phyloP scores from a whole-genome alignment of 1,140 invertebrate genomes.

The Papilio glaucus region DNA sequence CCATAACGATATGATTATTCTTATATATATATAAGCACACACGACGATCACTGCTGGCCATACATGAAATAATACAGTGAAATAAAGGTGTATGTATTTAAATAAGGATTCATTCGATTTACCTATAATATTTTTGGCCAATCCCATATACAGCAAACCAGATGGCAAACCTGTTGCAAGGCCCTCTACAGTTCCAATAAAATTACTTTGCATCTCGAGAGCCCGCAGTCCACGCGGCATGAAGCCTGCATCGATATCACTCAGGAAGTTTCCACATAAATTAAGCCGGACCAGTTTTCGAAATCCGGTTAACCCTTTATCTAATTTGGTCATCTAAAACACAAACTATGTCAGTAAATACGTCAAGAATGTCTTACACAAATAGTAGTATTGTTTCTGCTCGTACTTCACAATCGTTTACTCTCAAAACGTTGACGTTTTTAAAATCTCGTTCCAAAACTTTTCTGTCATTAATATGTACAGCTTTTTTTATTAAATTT shows the following conservation, averaged over 20 bases:
- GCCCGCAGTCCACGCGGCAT: constrained; percentile 56
- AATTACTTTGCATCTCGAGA: constrained; percentile 70
- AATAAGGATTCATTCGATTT: constrained; percentile 33
- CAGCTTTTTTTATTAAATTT: constrained; percentile 64
- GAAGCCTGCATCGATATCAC: constrained; percentile 49
- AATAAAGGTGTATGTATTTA: not conserved
- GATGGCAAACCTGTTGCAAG: constrained; percentile 60
- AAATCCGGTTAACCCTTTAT: constrained; percentile 55
- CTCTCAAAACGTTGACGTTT: constrained; percentile 57
- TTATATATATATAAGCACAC: no score
- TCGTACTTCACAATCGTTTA: constrained; percentile 65
- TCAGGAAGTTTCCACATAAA: constrained; percentile 67
- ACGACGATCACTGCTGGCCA: no score
- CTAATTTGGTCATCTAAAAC: constrained; percentile 73
- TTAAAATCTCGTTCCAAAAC: constrained; percentile 61
- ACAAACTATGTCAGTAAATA: constrained; percentile 34
- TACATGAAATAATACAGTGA: no score
- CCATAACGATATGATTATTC: no score
- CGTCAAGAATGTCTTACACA: constrained; percentile 10
- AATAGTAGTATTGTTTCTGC: constrained; percentile 22
- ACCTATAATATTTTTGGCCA: constrained; percentile 63
- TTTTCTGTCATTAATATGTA: constrained; percentile 52
- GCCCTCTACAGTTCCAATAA: constrained; percentile 51
- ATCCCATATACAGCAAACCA: constrained; percentile 64
- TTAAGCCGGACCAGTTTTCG: constrained; percentile 61